Evolutionary conservation across 1,140 invertebrate species (phyloP).

Genomic region (Aphaenogaster floridana): DNA sequence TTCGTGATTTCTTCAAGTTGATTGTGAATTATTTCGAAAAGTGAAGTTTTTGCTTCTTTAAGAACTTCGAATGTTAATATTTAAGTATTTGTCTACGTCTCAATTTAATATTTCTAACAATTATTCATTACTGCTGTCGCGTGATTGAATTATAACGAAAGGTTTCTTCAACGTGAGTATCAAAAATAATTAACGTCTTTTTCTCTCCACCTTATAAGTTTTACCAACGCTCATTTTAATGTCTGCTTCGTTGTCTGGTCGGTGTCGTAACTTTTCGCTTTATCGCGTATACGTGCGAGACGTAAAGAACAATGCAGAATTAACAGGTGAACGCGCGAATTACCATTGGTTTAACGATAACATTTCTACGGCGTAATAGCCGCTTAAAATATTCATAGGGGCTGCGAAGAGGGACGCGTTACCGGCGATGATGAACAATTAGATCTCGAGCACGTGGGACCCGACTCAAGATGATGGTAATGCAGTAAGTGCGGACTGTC

Average conservation of each 20-base stretch:
- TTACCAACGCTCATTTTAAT: slow-evolving; percentile 22
- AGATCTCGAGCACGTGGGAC: slow-evolving; percentile 31
- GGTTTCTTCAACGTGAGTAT: neutral
- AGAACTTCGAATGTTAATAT: neutral
- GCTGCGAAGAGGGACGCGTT: neutral
- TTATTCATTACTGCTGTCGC: neutral
- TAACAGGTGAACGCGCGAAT: slow-evolving; percentile 41
- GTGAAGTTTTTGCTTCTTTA: neutral
- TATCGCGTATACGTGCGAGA: slow-evolving; percentile 34
- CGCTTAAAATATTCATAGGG: slow-evolving; percentile 53
- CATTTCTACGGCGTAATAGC: slow-evolving; percentile 37
- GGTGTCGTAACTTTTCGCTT: slow-evolving; percentile 25
- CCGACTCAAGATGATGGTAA: slow-evolving; percentile 17
- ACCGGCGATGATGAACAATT: slow-evolving; percentile 42
- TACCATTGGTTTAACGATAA: slow-evolving; percentile 51
- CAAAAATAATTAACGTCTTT: slow-evolving; percentile 39
- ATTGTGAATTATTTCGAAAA: neutral
- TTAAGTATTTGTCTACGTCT: neutral
- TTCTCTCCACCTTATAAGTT: neutral
- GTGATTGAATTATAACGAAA: neutral
- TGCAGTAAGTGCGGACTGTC: neutral
- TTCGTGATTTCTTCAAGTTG: neutral
- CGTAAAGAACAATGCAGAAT: slow-evolving; percentile 45
- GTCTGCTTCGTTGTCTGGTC: neutral
- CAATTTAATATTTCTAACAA: neutral